Percentiles rank a stretch among this genome's conserved stretches.
phyloP scores from a whole-genome alignment of 1,140 invertebrate species.

The Cydia fagiglandana region DNA sequence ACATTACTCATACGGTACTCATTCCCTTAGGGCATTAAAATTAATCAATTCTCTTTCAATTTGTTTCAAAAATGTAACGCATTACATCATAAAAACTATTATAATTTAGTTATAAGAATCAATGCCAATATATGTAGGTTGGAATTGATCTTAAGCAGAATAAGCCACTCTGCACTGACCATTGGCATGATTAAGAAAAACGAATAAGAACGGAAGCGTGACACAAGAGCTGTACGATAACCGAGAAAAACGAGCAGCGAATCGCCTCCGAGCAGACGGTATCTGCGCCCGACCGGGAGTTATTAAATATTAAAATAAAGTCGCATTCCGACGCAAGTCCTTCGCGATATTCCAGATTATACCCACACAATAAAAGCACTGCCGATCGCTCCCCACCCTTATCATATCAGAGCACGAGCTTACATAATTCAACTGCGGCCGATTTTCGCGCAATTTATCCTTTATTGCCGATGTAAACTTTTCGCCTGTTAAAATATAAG shows the following conservation, averaged over 20 bases:
- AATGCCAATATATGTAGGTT: not conserved
- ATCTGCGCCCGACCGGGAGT: conserved; percentile 66
- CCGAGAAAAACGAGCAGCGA: conserved; percentile 66
- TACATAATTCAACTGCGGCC: conserved; percentile 61
- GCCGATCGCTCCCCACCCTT: conserved; percentile 60
- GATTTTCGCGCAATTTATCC: conserved; percentile 49
- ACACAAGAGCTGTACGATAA: conserved; percentile 72
- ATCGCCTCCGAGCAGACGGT: conserved; percentile 65
- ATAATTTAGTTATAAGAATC: not conserved
- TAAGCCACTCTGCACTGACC: conserved; percentile 53
- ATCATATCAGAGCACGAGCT: conserved; percentile 65
- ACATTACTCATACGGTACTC: conserved; percentile 22
- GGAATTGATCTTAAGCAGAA: conserved; percentile 10
- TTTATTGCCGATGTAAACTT: conserved; percentile 53
- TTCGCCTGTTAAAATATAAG: conserved; percentile 39
- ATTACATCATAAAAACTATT: conserved; percentile 4
- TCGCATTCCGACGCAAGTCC: conserved; percentile 73
- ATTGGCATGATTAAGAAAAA: conserved; percentile 64
- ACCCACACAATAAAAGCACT: conserved; percentile 69
- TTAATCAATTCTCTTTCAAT: conserved; percentile 9
- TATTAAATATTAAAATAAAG: conserved; percentile 80
- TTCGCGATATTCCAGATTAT: conserved; percentile 71
- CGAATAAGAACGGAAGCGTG: conserved; percentile 64
- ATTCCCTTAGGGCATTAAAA: conserved; percentile 4
- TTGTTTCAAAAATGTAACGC: not conserved